Conservation (phyloP, 2,888 invertebrate species). For the Tenodera sinensis region DNA sequence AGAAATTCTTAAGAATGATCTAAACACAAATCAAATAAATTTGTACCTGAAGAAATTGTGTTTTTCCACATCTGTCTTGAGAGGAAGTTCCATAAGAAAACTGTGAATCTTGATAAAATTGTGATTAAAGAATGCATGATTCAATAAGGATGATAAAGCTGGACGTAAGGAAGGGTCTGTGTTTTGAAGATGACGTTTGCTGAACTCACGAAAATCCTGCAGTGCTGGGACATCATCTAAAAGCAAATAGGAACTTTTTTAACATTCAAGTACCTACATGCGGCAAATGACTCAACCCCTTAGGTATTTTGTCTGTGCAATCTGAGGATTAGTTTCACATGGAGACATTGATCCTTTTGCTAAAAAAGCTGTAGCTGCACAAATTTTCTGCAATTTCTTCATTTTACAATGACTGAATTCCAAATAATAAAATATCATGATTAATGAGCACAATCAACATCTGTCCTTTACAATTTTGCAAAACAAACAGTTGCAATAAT, state of each 20-base stretch:
- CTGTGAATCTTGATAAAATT: conserved; percentile 80
- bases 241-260: conserved; percentile 35
- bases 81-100: conserved; percentile 75
- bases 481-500: too few species aligned
- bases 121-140: conserved; percentile 78
- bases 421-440: too few species aligned
- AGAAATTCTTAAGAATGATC: too few species aligned
- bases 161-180: conserved; percentile 62
- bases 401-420: too few species aligned
- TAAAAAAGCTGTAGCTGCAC: too few species aligned
- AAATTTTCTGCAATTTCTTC: too few species aligned
- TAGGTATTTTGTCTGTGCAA: too few species aligned
- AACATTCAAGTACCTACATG: background rate
- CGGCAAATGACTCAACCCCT: too few species aligned
- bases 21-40: background rate
- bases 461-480: too few species aligned
- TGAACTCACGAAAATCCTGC: conserved; percentile 65
- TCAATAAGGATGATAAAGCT: conserved; percentile 59
- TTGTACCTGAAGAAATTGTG: conserved; percentile 66
- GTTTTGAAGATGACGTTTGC: conserved; percentile 65
- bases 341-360: too few species aligned
- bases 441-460: too few species aligned
- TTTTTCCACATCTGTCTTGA: conserved; percentile 74
- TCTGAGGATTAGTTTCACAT: too few species aligned
- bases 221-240: conserved; percentile 67